These are phyloP conservation scores for Seriola rivoliana DNA, from an alignment of 2,113 vertebrate species.

Conservation along the genomic window DNA sequence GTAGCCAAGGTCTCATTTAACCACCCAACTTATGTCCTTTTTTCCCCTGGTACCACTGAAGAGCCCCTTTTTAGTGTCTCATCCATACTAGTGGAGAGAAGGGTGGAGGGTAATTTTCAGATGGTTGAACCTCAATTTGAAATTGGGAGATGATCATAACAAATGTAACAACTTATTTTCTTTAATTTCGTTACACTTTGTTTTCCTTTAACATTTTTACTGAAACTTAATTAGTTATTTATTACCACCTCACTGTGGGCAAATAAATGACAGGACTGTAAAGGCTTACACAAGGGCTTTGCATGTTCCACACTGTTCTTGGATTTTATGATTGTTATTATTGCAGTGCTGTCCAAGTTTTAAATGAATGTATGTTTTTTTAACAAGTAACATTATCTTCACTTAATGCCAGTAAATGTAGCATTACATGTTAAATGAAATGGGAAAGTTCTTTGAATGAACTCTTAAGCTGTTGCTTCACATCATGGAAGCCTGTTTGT, in stretches of 20 bases:
- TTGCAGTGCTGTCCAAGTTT: constrained; percentile 8
- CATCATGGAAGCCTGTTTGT: constrained; percentile 32
- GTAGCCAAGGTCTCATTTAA: neutral
- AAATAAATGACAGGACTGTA: constrained; percentile 21
- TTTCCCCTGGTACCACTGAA: neutral
- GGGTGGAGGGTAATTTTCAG: neutral
- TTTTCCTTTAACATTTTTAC: constrained; percentile 18
- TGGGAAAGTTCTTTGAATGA: constrained; percentile 21
- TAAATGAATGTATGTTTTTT: neutral
- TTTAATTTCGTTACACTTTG: neutral
- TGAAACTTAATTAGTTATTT: constrained; percentile 28
- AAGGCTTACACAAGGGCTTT: constrained; percentile 9
- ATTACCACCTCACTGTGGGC: neutral
- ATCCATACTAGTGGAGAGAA: neutral
- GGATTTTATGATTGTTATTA: constrained; percentile 10
- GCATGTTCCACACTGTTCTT: neutral
- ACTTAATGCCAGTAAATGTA: constrained; percentile 12
- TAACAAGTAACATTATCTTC: neutral
- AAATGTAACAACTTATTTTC: constrained; percentile 1
- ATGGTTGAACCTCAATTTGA: neutral
- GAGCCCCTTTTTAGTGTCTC: neutral
- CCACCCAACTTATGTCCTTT: neutral
- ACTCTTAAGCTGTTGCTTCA: constrained; percentile 16
- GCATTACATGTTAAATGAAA: constrained; percentile 35
- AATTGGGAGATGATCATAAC: neutral